These are phyloP conservation scores for Glaucopsyche alexis DNA, from an alignment of 2,888 invertebrate species.

Conservation along the genomic window DNA sequence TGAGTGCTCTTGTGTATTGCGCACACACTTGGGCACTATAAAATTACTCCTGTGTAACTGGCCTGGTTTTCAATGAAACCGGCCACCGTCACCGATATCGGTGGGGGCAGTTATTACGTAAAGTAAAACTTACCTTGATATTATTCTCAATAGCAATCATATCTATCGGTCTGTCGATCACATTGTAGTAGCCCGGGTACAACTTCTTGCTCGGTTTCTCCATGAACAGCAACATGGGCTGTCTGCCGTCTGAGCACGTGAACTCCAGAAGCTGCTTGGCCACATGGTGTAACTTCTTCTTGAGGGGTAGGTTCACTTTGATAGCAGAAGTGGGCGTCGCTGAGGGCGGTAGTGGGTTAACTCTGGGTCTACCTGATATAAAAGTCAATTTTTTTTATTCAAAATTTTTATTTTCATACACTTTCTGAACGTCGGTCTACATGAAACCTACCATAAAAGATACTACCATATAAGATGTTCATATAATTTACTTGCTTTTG, in stretches of 20 bases:
- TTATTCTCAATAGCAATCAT: constrained; percentile 96
- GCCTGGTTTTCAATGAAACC: too few relatives aligned
- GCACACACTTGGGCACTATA: too few relatives aligned
- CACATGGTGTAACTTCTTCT: constrained; percentile 89
- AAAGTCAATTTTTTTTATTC: too few relatives aligned
- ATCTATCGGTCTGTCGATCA: constrained; percentile 96
- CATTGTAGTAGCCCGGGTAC: constrained; percentile 97
- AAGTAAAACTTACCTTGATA: constrained; percentile 82
- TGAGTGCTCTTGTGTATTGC: too few relatives aligned
- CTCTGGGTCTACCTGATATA: constrained; percentile 64
- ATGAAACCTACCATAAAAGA: too few relatives aligned
- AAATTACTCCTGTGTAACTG: too few relatives aligned
- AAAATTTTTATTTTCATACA: too few relatives aligned
- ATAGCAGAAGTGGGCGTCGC: constrained; percentile 49
- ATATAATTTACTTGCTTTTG: too few relatives aligned
- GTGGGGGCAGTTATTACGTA: too few relatives aligned
- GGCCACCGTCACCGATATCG: too few relatives aligned
- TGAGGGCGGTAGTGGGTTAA: constrained; percentile 54
- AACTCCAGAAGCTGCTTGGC: constrained; percentile 81
- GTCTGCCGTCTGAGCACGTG: constrained; percentile 85
- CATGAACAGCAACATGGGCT: constrained; percentile 95
- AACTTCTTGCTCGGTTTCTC: constrained; percentile 96
- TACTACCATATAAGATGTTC: too few relatives aligned
- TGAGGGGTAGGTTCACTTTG: constrained; percentile 82
- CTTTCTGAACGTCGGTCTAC: too few relatives aligned